These are phyloP conservation scores for Otolemur garnettii DNA, from an alignment of 2,113 vertebrate species.

Conservation along the genomic window DNA sequence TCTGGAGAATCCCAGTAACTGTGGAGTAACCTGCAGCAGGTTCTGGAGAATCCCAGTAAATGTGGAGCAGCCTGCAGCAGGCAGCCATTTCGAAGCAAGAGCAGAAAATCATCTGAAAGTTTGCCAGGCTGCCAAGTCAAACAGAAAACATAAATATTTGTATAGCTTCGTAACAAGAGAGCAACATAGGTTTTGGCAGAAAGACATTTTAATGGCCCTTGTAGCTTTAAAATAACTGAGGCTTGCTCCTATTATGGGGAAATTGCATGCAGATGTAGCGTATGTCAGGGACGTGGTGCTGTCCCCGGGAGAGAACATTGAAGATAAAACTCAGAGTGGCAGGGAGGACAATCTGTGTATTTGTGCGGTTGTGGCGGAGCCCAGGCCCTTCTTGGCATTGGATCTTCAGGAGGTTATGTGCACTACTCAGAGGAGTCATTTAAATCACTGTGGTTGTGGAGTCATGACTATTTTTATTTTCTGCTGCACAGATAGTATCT, in stretches of 20 bases:
- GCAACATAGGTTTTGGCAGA: slow-evolving; percentile 71
- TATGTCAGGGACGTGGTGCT: slow-evolving; percentile 43
- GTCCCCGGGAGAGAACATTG: slow-evolving; percentile 57
- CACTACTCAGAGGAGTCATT: neutral
- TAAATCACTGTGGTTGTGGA: neutral
- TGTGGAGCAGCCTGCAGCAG: neutral
- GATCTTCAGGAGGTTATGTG: neutral
- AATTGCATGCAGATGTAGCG: slow-evolving; percentile 70
- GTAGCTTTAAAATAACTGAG: slow-evolving; percentile 71
- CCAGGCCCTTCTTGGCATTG: slow-evolving; percentile 18
- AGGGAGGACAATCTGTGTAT: slow-evolving; percentile 45
- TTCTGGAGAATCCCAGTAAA: slow-evolving; percentile 37
- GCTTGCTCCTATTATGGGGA: slow-evolving; percentile 64
- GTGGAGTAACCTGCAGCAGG: neutral
- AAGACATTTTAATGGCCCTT: slow-evolving; percentile 66
- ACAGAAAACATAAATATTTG: slow-evolving; percentile 79
- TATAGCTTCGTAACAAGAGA: slow-evolving; percentile 76
- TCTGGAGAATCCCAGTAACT: slow-evolving; percentile 35
- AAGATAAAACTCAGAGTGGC: slow-evolving; percentile 62
- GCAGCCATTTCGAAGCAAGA: slow-evolving; percentile 66
- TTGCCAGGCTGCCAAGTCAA: slow-evolving; percentile 70
- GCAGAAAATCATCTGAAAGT: slow-evolving; percentile 35
- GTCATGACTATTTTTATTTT: slow-evolving; percentile 43
- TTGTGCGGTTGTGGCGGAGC: slow-evolving; percentile 41
- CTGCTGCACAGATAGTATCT: slow-evolving; percentile 43